These are phyloP conservation scores for Agrilus planipennis DNA, from an alignment of 1,140 invertebrate genomes.

Conservation along the genomic window DNA sequence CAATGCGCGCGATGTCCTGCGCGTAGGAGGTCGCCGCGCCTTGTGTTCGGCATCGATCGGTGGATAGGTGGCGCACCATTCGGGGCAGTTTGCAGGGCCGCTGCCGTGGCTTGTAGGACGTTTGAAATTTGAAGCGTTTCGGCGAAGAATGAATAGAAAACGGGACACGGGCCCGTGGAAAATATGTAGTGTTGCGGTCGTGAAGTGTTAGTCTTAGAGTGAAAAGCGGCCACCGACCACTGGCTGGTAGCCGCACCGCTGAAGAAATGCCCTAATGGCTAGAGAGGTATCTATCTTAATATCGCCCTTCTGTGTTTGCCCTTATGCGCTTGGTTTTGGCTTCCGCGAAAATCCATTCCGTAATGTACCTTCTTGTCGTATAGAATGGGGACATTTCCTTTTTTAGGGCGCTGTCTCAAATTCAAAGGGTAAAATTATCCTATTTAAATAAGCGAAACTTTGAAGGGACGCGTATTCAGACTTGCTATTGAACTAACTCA, in stretches of 20 bases:
- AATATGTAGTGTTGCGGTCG: constrained; percentile 26
- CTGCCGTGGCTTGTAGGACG: constrained; percentile 29
- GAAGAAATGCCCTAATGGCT: constrained; percentile 49
- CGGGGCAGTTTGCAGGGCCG: constrained; percentile 30
- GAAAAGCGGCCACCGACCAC: constrained; percentile 19
- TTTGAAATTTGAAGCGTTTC: constrained; percentile 26
- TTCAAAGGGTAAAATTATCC: too few species aligned
- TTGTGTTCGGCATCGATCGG: constrained; percentile 27
- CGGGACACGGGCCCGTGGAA: constrained; percentile 24
- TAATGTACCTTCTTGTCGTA: background rate
- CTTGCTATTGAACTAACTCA: too few species aligned
- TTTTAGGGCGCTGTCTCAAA: background rate
- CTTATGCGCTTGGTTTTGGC: background rate
- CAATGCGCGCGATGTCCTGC: constrained; percentile 11
- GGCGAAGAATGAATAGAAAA: constrained; percentile 30
- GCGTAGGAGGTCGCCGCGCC: constrained; percentile 18
- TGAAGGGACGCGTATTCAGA: too few species aligned
- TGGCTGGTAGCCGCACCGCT: constrained; percentile 25
- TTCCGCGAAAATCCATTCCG: background rate
- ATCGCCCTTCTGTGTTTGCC: background rate
- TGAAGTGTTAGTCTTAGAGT: constrained; percentile 21
- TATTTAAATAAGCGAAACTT: too few species aligned
- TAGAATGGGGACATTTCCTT: background rate
- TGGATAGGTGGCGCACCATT: constrained; percentile 27
- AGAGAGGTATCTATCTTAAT: constrained; percentile 40